phyloP scores from a whole-genome alignment of 2,888 invertebrate species.

The Dichetophora obliterata region DNA sequence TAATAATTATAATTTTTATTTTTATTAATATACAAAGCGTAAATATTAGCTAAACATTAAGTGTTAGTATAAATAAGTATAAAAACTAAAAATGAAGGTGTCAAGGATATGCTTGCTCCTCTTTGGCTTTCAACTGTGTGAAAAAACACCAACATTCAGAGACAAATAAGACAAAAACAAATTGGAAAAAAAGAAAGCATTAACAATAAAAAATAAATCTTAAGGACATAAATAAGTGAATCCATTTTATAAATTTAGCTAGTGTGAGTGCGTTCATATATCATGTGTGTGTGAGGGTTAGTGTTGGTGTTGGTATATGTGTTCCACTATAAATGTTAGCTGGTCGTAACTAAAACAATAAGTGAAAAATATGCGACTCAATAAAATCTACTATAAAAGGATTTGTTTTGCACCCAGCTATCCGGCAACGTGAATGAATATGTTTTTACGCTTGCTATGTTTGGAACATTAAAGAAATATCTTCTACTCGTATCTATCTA shows the following conservation, averaged over 20 bases:
- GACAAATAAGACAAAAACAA: background rate
- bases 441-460: background rate
- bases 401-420: background rate
- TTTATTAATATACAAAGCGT: too few relatives aligned
- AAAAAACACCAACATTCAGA: background rate
- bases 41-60: background rate
- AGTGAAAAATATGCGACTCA: constrained; percentile 40
- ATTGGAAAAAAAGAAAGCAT: background rate
- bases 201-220: background rate
- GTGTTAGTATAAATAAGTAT: background rate
- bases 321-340: constrained; percentile 14
- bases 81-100: constrained; percentile 5
- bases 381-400: constrained; percentile 33
- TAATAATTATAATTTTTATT: too few relatives aligned
- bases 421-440: background rate
- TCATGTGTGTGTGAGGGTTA: background rate
- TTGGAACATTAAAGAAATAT: too few relatives aligned
- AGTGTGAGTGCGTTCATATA: constrained; percentile 1
- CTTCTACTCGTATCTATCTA: too few relatives aligned
- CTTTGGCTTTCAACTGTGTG: background rate
- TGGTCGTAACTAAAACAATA: constrained; percentile 35
- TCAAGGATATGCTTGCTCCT: constrained; percentile 16
- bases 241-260: constrained; percentile 39
- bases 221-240: constrained; percentile 38
- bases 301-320: background rate